Conservation (phyloP, 2,797 vertebrate genomes). For the Antrozous pallidus region DNA sequence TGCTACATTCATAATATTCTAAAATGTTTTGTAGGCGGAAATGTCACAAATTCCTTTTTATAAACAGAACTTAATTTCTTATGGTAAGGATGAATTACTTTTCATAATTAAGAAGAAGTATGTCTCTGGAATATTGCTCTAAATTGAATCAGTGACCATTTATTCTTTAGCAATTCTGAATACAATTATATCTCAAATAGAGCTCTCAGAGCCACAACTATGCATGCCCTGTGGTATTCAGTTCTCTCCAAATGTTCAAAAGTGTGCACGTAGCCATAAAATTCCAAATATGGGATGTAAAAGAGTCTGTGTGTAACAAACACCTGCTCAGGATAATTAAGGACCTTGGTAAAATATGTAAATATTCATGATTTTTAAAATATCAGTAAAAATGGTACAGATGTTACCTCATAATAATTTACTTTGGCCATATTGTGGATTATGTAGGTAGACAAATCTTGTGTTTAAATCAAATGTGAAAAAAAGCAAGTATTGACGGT, state of each 20-base stretch:
- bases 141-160: background rate
- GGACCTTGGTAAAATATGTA: background rate
- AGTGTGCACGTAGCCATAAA: background rate
- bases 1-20: background rate
- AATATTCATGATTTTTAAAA: background rate
- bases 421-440: background rate
- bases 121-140: background rate
- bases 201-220: background rate
- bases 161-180: background rate
- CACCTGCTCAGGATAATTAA: constrained; percentile 6
- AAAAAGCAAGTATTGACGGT: background rate
- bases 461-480: background rate
- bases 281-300: background rate
- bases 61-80: background rate
- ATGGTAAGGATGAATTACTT: background rate
- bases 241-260: background rate
- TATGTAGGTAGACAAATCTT: background rate
- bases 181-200: background rate
- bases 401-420: constrained; percentile 20
- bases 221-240: background rate
- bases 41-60: background rate
- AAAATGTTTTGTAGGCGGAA: background rate
- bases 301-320: background rate
- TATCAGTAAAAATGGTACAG: background rate
- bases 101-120: background rate